Percentiles rank a stretch among this genome's conserved stretches.
phyloP scores from a whole-genome alignment of 2,113 vertebrate genomes.

The Pseudorasbora parva region DNA sequence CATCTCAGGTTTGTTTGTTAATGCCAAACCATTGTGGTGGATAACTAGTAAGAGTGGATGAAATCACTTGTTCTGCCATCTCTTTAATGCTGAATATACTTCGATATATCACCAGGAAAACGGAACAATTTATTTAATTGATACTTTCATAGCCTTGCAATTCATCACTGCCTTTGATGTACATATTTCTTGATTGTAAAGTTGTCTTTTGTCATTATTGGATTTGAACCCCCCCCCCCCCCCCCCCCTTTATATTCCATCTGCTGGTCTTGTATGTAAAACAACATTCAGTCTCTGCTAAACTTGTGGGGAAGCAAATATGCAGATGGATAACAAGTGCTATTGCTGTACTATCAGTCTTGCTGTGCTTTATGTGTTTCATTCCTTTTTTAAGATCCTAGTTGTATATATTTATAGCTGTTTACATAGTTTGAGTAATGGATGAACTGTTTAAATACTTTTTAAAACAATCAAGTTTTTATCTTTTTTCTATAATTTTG shows the following conservation, averaged over 20 bases:
- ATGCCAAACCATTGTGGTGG: constrained; percentile 30
- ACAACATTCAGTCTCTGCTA: constrained; percentile 39
- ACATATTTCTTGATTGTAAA: constrained; percentile 27
- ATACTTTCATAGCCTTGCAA: constrained; percentile 31
- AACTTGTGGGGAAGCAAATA: constrained; percentile 18
- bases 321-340: constrained; percentile 43
- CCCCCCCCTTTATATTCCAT: constrained; percentile 12
- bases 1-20: constrained; percentile 52
- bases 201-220: neutral
- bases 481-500: constrained; percentile 45
- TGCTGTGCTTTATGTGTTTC: constrained; percentile 43
- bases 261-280: constrained; percentile 49
- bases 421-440: constrained; percentile 29
- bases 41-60: constrained; percentile 15
- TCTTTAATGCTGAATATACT: constrained; percentile 7
- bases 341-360: constrained; percentile 38
- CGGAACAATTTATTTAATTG: neutral
- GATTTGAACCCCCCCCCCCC: too few species aligned
- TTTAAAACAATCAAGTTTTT: constrained; percentile 48
- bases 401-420: constrained; percentile 46
- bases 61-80: neutral
- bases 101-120: constrained; percentile 15
- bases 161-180: constrained; percentile 36
- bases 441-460: constrained; percentile 51
- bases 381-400: constrained; percentile 45